Conservation (phyloP, 2,113 vertebrate genomes). For the Lontra canadensis region DNA sequence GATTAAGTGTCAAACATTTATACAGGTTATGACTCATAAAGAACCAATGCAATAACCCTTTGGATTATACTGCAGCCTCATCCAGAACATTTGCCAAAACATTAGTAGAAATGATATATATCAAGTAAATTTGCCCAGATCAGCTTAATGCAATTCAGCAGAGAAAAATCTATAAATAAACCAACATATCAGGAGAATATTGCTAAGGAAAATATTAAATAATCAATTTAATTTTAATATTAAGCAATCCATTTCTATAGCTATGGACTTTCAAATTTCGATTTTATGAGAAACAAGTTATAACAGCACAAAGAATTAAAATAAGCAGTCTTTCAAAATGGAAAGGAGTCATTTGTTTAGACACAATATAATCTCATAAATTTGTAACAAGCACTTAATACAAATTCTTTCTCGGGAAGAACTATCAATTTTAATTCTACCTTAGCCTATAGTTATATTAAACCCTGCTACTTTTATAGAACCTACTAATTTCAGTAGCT, state of each 20-base stretch:
- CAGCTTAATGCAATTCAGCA: neutral
- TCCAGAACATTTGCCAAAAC: neutral
- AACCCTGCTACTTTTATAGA: neutral
- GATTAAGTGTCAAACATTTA: conserved; percentile 10
- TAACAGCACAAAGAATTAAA: neutral
- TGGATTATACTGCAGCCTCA: neutral
- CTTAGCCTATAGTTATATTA: neutral
- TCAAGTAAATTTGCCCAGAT: neutral
- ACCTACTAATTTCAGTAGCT: neutral
- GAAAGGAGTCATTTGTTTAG: neutral
- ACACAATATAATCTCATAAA: neutral
- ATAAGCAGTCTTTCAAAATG: conserved; percentile 16
- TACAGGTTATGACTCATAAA: neutral
- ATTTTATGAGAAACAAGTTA: conserved; percentile 15
- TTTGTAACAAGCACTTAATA: neutral
- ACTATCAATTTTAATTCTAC: conserved; percentile 34
- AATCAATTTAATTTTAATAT: conserved; percentile 13
- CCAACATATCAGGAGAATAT: neutral
- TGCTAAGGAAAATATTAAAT: conserved; percentile 12
- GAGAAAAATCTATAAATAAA: neutral
- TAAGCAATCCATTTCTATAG: neutral
- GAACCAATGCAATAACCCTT: neutral
- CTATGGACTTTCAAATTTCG: neutral
- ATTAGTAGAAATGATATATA: neutral
- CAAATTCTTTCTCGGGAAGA: conserved; percentile 8